These are phyloP conservation scores for Timandra comae DNA, from an alignment of 2,888 invertebrate species.

Conservation along the genomic window DNA sequence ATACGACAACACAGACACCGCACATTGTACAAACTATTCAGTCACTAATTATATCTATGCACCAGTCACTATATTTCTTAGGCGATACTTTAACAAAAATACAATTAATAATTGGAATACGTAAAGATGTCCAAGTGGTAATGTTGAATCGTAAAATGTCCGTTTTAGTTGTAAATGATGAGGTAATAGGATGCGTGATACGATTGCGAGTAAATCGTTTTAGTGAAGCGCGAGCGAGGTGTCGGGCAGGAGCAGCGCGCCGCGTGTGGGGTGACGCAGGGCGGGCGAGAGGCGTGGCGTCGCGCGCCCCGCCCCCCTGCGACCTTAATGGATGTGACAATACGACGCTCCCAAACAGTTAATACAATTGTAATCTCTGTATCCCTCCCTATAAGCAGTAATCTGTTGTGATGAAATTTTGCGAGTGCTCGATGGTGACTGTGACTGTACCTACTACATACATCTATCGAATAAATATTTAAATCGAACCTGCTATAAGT, in stretches of 20 bases:
- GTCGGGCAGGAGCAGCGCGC: constrained; percentile 17
- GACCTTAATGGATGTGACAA: constrained; percentile 73
- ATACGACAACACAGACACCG: constrained; percentile 16
- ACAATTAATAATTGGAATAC: background rate
- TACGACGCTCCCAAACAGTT: constrained; percentile 64
- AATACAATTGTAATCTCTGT: constrained; percentile 63
- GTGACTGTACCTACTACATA: background rate
- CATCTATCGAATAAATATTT: too few species aligned
- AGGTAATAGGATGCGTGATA: constrained; percentile 56
- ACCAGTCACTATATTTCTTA: constrained; percentile 13
- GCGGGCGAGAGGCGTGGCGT: constrained; percentile 47
- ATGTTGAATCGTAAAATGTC: background rate
- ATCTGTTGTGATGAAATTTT: constrained; percentile 34
- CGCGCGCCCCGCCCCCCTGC: constrained; percentile 44
- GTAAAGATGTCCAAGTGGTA: background rate
- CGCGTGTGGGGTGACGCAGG: constrained; percentile 37
- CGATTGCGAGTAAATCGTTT: constrained; percentile 68
- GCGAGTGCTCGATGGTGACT: constrained; percentile 16
- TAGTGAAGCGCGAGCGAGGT: constrained; percentile 28
- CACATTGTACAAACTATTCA: constrained; percentile 34
- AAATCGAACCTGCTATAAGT: too few species aligned
- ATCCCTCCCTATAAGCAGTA: constrained; percentile 52
- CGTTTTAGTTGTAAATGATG: constrained; percentile 19
- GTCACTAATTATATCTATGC: constrained; percentile 23
- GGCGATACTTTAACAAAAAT: constrained; percentile 7